Percentiles rank a stretch among this genome's conserved stretches.
Conservation (phyloP, 2,888 invertebrate species). For the Volucella bombylans region DNA sequence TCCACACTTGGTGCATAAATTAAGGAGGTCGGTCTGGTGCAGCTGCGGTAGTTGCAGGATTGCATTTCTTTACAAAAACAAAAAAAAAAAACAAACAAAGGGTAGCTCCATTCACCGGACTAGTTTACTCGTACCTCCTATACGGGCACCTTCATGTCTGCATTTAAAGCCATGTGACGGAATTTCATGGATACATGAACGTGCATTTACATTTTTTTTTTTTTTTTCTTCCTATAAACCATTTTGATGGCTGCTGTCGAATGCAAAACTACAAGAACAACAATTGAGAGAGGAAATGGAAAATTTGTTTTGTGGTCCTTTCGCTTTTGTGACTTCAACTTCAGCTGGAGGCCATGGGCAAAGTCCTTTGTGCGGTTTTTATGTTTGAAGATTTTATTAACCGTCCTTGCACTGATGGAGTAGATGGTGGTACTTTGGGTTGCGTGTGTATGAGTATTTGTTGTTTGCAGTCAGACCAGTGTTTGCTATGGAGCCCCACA, state of each 20-base stretch:
- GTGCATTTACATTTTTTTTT: constrained; percentile 17
- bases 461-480: constrained; percentile 10
- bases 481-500: constrained; percentile 17
- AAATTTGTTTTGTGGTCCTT: constrained; percentile 61
- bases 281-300: constrained; percentile 45
- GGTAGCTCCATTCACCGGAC: background rate
- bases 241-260: constrained; percentile 15
- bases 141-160: background rate
- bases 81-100: constrained; percentile 8
- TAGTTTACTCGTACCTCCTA: background rate
- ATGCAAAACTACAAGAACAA: constrained; percentile 8
- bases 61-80: constrained; percentile 3
- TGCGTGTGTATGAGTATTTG: constrained; percentile 20
- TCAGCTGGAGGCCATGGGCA: background rate
- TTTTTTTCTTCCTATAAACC: constrained; percentile 2
- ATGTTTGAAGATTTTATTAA: constrained; percentile 28
- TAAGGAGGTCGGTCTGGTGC: constrained; percentile 13
- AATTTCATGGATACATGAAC: constrained; percentile 26
- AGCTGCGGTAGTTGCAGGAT: constrained; percentile 4
- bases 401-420: constrained; percentile 10
- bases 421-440: constrained; percentile 33
- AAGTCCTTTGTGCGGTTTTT: constrained; percentile 11
- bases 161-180: constrained; percentile 24
- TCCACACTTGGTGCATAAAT: constrained; percentile 61
- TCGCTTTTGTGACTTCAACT: constrained; percentile 19